These are phyloP conservation scores for Lates japonicus DNA, from an alignment of 2,797 vertebrate species.

Conservation along the genomic window DNA sequence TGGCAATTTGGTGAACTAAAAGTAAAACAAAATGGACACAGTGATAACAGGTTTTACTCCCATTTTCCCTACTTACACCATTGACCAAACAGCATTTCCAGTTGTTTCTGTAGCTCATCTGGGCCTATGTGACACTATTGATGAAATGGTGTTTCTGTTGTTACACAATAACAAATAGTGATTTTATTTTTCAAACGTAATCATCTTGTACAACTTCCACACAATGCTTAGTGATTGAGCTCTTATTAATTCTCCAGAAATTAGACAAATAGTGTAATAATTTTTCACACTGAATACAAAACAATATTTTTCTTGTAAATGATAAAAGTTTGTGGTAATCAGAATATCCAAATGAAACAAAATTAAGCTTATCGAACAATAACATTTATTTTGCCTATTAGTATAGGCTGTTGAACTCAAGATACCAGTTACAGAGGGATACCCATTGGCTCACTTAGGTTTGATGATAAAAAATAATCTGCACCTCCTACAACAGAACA, in stretches of 20 bases:
- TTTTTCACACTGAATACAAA: neutral
- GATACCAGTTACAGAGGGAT: neutral
- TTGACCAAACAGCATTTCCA: neutral
- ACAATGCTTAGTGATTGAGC: neutral
- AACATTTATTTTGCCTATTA: neutral
- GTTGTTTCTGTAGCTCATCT: neutral
- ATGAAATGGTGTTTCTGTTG: neutral
- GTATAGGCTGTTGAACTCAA: neutral
- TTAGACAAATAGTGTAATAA: neutral
- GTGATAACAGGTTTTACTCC: conserved; percentile 6
- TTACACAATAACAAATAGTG: neutral
- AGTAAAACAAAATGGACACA: neutral
- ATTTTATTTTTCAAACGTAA: neutral
- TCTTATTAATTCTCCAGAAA: neutral
- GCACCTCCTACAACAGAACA: neutral
- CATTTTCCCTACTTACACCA: neutral
- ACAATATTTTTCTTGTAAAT: neutral
- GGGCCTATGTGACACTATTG: neutral
- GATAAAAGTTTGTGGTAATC: neutral
- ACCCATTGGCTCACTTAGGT: neutral
- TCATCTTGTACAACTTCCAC: neutral
- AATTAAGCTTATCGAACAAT: neutral
- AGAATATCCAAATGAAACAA: neutral
- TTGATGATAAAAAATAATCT: neutral
- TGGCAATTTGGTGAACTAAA: neutral